Base-by-base conservation (phyloP, 2,113 vertebrate genomes). In the Callaeas wilsoni region DNA sequence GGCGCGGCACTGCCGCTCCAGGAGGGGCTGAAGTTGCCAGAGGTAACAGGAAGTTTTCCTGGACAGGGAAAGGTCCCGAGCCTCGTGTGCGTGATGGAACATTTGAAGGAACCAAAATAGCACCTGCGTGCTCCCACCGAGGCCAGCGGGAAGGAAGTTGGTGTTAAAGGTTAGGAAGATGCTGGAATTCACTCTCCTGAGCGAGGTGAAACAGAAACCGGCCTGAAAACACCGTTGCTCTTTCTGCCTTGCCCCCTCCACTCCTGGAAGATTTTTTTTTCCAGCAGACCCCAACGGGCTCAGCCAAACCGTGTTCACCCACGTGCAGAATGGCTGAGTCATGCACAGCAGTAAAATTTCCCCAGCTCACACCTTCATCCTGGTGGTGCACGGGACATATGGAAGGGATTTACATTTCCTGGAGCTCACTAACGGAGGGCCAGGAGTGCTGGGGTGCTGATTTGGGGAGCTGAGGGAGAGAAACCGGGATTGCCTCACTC, bases 331-430 rank as follows among this genome's bases (percentile, higher is more conserved):
- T 3, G 27, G 10, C 68, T 33, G 60, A 96, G 81, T 70, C 73
- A 63, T 2, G 23, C 3, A 20, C 11, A 46, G 69, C 44, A 75
- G 7, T 46, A 30, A 76, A 20, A 50, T 4, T 11, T 53, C 7
- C 37, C 30, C 18, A n/a, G 55, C 52, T 68, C 71, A 68, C 33
- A 9, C 52, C 42, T 63, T 56, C 35, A 27, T 50, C 39, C 62
- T 69, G 79, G 17, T 15, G 26, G 4, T 21, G n/a, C n/a, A 23
- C 1, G 9, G 35, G 33, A 37, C 0, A 1, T 3, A 1, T 3
- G 2, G 41, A 6, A 52, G 37, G 35, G 29, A 30, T 49, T 8
- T 22, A 5, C 63, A 22, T 3, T 29, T 32, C 74, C 86, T 69
- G 46, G 8, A 68, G 85, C 53, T 63, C 59, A 5, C 14, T 1